Evolutionary conservation across 2,113 vertebrate genomes (phyloP).

Genomic region (Thunnus maccoyii): DNA sequence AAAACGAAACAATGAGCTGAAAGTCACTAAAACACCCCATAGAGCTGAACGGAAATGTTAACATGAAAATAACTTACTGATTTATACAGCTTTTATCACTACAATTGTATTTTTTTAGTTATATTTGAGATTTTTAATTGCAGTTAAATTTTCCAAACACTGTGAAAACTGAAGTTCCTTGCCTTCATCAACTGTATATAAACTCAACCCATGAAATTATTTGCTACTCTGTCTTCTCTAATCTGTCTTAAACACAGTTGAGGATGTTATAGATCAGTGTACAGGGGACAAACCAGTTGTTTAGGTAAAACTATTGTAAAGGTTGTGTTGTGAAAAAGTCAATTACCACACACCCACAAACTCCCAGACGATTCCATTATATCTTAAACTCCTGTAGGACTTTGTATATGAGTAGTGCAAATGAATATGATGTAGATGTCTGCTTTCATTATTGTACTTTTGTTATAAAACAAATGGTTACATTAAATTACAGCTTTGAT

Average conservation of each 20-base stretch:
- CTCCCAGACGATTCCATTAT: not conserved
- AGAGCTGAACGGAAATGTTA: no score
- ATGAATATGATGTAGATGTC: conserved; percentile 24
- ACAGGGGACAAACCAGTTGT: not conserved
- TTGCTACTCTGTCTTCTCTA: not conserved
- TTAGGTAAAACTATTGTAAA: not conserved
- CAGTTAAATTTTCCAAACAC: no score
- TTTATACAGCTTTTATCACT: no score
- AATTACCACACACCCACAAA: not conserved
- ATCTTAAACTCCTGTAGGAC: not conserved
- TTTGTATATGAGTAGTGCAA: not conserved
- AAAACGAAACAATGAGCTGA: no score
- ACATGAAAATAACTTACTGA: no score
- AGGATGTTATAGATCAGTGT: not conserved
- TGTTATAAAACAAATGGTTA: conserved; percentile 25
- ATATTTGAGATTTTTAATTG: no score
- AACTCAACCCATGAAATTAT: not conserved
- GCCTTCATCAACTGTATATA: no score
- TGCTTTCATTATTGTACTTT: conserved; percentile 18
- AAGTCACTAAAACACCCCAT: no score
- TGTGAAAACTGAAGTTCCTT: no score
- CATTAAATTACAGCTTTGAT: conserved; percentile 31
- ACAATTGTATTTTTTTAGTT: no score
- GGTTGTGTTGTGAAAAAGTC: no score
- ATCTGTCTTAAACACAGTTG: not conserved